Conservation (phyloP, 2,888 invertebrate species). For the Rhagonycha lutea region DNA sequence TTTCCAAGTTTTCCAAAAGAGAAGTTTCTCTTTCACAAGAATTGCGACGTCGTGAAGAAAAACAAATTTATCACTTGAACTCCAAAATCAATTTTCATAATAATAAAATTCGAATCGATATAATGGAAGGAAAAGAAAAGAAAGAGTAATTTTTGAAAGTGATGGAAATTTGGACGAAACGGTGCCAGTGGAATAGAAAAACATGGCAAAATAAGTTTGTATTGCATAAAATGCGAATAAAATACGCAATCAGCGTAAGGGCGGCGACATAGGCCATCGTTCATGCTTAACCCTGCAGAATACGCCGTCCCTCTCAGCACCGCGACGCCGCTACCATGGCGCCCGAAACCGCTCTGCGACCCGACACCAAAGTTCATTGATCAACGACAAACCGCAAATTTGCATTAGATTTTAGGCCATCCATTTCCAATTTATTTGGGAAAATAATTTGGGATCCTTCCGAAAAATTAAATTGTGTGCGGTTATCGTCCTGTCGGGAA, state of each 20-base stretch:
- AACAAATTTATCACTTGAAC: conserved; percentile 10
- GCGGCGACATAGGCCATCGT: conserved; percentile 27
- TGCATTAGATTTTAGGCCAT: conserved; percentile 12
- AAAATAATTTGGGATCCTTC: not conserved
- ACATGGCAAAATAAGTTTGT: conserved; percentile 7
- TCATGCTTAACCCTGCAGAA: conserved; percentile 29
- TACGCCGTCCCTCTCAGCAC: conserved; percentile 25
- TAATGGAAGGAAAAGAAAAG: not conserved
- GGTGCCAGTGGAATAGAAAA: not conserved
- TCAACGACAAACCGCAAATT: conserved; percentile 26
- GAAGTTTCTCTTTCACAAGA: conserved; percentile 1
- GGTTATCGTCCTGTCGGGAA: not conserved
- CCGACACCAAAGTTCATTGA: conserved; percentile 31
- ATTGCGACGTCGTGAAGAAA: not conserved
- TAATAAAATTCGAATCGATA: not conserved
- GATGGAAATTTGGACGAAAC: not conserved
- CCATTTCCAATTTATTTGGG: not conserved
- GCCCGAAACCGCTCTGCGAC: conserved; percentile 20
- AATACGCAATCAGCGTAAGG: conserved; percentile 23
- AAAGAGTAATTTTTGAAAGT: not conserved
- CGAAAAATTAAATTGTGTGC: not conserved
- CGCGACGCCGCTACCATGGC: conserved; percentile 27
- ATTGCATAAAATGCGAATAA: conserved; percentile 27
- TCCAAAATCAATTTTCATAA: not conserved
- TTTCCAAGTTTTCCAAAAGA: conserved; percentile 6